Evolutionary conservation across 2,113 vertebrate species (phyloP).

Genomic region (Probosciger aterrimus): DNA sequence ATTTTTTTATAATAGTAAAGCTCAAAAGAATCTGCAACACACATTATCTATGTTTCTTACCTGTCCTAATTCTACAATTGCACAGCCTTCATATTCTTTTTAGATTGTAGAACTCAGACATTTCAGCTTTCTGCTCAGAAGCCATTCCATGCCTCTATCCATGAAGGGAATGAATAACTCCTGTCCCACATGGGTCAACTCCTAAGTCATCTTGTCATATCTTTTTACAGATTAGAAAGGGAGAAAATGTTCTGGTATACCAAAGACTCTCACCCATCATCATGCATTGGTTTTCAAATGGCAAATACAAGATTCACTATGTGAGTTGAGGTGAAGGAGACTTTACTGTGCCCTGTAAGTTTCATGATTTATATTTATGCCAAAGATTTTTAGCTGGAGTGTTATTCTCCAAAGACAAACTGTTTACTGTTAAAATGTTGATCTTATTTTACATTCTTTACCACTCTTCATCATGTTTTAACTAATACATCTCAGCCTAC

Average conservation of each 20-base stretch:
- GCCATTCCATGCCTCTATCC: not conserved
- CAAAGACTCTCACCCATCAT: not conserved
- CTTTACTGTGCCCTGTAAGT: not conserved
- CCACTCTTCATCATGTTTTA: not conserved
- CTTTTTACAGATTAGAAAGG: not conserved
- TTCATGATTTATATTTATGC: not conserved
- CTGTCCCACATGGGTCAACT: not conserved
- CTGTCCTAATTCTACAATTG: not conserved
- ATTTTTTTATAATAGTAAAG: not conserved
- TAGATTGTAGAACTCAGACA: not conserved
- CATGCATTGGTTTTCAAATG: not conserved
- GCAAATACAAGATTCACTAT: not conserved
- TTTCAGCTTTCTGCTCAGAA: not conserved
- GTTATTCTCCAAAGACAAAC: not conserved
- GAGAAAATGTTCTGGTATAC: not conserved
- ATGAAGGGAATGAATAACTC: not conserved
- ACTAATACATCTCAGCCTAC: not conserved
- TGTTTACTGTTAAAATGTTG: not conserved
- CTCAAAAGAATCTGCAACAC: not conserved
- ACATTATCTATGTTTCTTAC: not conserved
- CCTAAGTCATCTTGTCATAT: not conserved
- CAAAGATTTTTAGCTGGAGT: not conserved
- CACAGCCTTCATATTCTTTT: not conserved
- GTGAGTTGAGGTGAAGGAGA: not conserved
- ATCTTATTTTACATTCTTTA: not conserved